Evolutionary conservation across 2,888 invertebrate species (phyloP), one percentile per base, ranked within the genome.

Genomic region (Hedychridium roseum): DNA sequence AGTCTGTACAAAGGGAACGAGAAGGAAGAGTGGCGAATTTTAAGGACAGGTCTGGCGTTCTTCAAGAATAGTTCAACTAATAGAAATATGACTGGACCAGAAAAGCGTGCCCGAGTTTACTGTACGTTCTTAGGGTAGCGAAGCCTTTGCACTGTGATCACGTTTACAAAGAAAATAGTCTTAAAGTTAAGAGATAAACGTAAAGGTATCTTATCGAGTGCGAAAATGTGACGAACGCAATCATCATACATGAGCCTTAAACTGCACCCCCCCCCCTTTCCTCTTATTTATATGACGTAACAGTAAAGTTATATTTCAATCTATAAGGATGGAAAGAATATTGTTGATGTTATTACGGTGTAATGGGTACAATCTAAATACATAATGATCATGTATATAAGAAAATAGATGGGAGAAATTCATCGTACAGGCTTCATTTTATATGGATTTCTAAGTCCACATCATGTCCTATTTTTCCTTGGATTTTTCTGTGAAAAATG

Each of bases 261-360:
- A 64, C 62, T 68, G 67, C 66, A 69, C 63, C 65, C 62, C 57
- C 63, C 63, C 64, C 57, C 50, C 53, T 57, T 50, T 7, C 9
- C 27, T 9, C 15, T 12, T n/a, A n/a, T 23, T 23, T 23, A 6
- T 9, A 23, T 23, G 23, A 23, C 23, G 23, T 23, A 23, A 60
- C 51, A 59, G 37, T 66, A 67, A 57, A 60, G 57, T 43, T 64
- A 65, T 64, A 64, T 59, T 63, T 62, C 64, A 69, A 60, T 60
- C 50, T 62, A 56, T 66, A 64, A 58, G 54, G 54, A 61, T 48
- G 46, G 50, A 60, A 52, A 47, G 54, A 65, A 60, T 66, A 70
- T 74, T 72, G 70, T 75, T 74, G 68, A 73, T 74, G 73, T 74
- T 75, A 73, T 59, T 73, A 70, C 54, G 70, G 73, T 76, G 71